Evolutionary conservation across 2,888 invertebrate species (phyloP).

Genomic region (Aricia artaxerxes): DNA sequence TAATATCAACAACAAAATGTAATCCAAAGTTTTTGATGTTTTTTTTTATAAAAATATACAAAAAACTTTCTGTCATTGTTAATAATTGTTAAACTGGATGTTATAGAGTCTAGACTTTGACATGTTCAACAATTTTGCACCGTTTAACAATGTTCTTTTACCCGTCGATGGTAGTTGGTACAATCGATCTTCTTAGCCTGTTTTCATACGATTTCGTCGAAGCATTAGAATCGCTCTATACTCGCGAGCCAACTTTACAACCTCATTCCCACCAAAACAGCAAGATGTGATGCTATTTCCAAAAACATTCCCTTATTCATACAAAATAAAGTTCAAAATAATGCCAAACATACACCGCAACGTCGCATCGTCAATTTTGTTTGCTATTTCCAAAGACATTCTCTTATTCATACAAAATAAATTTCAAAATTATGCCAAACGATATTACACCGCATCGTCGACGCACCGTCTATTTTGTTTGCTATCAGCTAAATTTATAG

Average conservation of each 20-base stretch:
- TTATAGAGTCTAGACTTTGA: neutral
- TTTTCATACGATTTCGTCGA: neutral
- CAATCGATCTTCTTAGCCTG: neutral
- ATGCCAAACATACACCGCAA: neutral
- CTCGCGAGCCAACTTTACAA: neutral
- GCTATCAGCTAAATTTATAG: conserved; percentile 2
- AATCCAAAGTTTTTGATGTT: neutral
- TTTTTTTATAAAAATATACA: conserved; percentile 17
- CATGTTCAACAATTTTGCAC: neutral
- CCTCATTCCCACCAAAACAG: conserved; percentile 18
- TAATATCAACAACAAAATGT: neutral
- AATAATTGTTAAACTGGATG: neutral
- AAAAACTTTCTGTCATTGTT: neutral
- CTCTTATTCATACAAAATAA: neutral
- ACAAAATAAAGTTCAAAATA: neutral
- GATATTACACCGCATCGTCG: neutral
- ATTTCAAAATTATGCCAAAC: neutral
- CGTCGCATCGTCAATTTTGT: neutral
- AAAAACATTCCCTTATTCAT: neutral
- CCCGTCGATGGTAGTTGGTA: neutral
- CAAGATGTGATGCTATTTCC: neutral
- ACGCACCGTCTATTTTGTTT: neutral
- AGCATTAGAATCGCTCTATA: neutral
- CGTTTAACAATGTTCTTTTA: neutral
- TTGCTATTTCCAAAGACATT: neutral